Percentiles rank a stretch among this genome's conserved stretches.
phyloP scores from a whole-genome alignment of 2,888 invertebrate species.

The Amblyteles armatorius region DNA sequence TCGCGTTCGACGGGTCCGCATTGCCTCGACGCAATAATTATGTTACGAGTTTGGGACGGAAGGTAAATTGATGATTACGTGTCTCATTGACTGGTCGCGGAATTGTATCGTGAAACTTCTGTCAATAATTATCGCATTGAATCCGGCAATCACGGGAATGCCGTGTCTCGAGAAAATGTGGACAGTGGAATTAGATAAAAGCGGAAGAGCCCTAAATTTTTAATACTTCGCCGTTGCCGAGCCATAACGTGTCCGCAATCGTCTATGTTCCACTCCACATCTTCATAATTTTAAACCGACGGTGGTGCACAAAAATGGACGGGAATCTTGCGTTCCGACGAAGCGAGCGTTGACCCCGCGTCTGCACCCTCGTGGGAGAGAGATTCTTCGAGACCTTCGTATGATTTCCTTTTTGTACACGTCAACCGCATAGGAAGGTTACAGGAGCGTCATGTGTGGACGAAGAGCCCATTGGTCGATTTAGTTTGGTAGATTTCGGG shows the following conservation, averaged over 20 bases:
- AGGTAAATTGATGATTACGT: neutral
- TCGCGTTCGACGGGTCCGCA: conserved; percentile 32
- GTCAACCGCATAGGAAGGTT: neutral
- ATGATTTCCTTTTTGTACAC: conserved; percentile 20
- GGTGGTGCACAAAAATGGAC: too few relatives aligned
- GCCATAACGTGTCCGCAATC: too few relatives aligned
- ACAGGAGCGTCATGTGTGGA: neutral
- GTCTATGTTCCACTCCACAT: too few relatives aligned
- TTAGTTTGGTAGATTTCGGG: conserved; percentile 43
- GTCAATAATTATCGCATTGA: too few relatives aligned
- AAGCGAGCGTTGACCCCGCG: conserved; percentile 73
- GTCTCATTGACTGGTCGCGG: neutral
- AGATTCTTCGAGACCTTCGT: conserved; percentile 44
- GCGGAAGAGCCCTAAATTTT: too few relatives aligned
- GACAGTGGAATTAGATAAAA: too few relatives aligned
- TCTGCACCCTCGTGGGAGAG: conserved; percentile 67
- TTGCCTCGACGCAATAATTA: conserved; percentile 1
- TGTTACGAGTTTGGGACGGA: conserved; percentile 1
- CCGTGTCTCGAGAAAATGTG: too few relatives aligned
- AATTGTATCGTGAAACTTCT: neutral
- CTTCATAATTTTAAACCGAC: too few relatives aligned
- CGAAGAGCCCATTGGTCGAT: conserved; percentile 19
- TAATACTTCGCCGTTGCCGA: too few relatives aligned
- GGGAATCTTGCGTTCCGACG: conserved; percentile 24
- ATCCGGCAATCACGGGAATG: too few relatives aligned